Evolutionary conservation across 2,888 invertebrate species (phyloP).

Genomic region (Pyrochroa serraticornis): DNA sequence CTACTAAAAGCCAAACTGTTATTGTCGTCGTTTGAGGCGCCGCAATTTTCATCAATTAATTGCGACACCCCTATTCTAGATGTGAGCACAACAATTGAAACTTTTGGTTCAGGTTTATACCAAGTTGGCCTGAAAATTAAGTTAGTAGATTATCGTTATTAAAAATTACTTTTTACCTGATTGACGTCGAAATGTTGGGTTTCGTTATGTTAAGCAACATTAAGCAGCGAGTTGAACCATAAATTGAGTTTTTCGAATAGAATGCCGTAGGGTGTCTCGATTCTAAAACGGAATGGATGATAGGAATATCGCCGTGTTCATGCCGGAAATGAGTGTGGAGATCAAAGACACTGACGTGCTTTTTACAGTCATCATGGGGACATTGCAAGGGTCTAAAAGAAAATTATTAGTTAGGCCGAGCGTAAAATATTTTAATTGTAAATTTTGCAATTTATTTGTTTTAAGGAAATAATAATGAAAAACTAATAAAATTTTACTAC

Average conservation of each 20-base stretch:
- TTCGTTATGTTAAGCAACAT: not conserved
- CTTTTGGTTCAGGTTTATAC: constrained; percentile 32
- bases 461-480: too few relatives aligned
- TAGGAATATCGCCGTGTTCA: constrained; percentile 58
- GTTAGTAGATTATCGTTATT: not conserved
- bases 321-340: constrained; percentile 59
- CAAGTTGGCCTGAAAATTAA: constrained; percentile 21
- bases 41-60: constrained; percentile 15
- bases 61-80: constrained; percentile 39
- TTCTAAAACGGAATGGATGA: constrained; percentile 44
- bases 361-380: constrained; percentile 60
- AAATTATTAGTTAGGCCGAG: not conserved
- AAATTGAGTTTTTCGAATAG: constrained; percentile 44
- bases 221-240: constrained; percentile 45
- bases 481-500: too few relatives aligned
- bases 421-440: too few relatives aligned
- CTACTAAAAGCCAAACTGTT: constrained; percentile 6
- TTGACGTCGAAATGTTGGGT: not conserved
- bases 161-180: too few relatives aligned
- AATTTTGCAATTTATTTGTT: too few relatives aligned
- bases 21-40: not conserved
- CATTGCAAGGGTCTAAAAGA: constrained; percentile 58
- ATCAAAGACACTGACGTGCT: constrained; percentile 56
- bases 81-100: constrained; percentile 43
- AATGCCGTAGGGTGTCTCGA: constrained; percentile 48